These are phyloP conservation scores for Poecilus cupreus DNA, from an alignment of 2,888 invertebrate species.

Conservation along the genomic window DNA sequence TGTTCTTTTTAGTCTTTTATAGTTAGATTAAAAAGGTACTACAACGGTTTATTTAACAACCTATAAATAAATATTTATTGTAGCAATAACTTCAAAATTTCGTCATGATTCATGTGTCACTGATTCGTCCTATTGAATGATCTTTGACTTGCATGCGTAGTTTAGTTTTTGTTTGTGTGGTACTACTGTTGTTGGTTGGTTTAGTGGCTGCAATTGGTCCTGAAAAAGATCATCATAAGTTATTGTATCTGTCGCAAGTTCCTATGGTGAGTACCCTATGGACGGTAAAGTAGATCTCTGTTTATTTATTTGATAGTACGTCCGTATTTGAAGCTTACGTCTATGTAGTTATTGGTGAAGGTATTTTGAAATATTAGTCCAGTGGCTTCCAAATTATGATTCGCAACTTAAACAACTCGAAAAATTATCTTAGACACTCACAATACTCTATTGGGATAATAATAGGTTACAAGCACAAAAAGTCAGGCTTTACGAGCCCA, in stretches of 20 bases:
- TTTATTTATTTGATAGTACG: slow-evolving; percentile 21
- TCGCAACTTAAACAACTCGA: too few relatives aligned
- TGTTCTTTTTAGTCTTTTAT: too few relatives aligned
- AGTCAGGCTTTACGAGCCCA: too few relatives aligned
- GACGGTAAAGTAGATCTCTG: slow-evolving; percentile 34
- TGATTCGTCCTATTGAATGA: slow-evolving; percentile 20
- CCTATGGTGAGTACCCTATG: slow-evolving; percentile 74
- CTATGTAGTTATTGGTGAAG: slow-evolving; percentile 26
- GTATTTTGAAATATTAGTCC: background rate
- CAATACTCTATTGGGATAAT: too few relatives aligned
- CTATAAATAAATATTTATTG: too few relatives aligned
- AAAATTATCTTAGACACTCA: too few relatives aligned
- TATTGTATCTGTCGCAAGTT: slow-evolving; percentile 76
- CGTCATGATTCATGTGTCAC: slow-evolving; percentile 18
- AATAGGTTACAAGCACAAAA: too few relatives aligned
- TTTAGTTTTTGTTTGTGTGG: slow-evolving; percentile 51
- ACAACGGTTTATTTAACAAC: too few relatives aligned
- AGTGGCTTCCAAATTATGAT: too few relatives aligned
- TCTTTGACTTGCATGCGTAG: slow-evolving; percentile 44
- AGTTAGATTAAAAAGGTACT: too few relatives aligned
- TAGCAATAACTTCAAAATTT: background rate
- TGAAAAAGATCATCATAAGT: slow-evolving; percentile 76
- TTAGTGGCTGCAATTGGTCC: slow-evolving; percentile 76
- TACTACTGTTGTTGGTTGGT: slow-evolving; percentile 63
- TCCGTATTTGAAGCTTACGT: slow-evolving; percentile 14